Percentiles rank a stretch among this genome's conserved stretches.
Evolutionary conservation across 2,797 vertebrate genomes (phyloP).

Genomic region (Dryobates pubescens): DNA sequence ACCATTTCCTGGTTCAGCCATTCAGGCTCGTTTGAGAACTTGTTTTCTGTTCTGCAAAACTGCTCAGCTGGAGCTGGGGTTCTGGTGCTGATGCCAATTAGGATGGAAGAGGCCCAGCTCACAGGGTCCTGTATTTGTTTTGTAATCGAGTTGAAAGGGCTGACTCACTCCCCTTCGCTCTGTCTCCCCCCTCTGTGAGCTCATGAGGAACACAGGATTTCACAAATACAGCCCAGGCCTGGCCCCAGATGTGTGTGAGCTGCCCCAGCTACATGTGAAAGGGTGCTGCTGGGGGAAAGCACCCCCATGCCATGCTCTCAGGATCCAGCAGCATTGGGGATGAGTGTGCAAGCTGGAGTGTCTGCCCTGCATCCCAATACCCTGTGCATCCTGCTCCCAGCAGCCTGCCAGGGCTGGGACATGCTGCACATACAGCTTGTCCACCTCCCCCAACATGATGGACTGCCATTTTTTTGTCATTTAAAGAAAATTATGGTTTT

Average conservation of each 20-base stretch:
- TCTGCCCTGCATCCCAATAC: background rate
- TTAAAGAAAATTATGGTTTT: background rate
- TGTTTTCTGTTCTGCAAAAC: conserved; percentile 63
- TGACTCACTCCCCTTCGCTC: conserved; percentile 55
- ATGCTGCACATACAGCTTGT: rapidly evolving
- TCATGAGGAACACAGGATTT: conserved; percentile 41
- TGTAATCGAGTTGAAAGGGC: conserved; percentile 65
- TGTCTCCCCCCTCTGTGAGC: background rate
- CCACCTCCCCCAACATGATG: background rate
- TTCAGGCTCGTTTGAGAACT: conserved; percentile 23
- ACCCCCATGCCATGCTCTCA: rapidly evolving
- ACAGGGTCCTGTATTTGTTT: conserved; percentile 54
- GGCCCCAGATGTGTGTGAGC: background rate
- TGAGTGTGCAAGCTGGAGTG: background rate
- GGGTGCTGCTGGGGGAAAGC: background rate
- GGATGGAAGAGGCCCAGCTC: conserved; percentile 59
- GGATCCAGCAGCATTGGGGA: background rate
- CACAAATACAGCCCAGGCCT: conserved; percentile 2
- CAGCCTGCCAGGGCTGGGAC: rapidly evolving
- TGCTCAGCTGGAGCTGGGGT: conserved; percentile 58
- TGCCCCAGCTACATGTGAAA: background rate
- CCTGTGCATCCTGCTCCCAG: rapidly evolving
- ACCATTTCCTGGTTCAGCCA: conserved; percentile 44
- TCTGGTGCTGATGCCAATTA: conserved; percentile 70
- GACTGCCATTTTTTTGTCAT: background rate